Conservation (phyloP, 2,797 vertebrate genomes). For the Uromys caudimaculatus region DNA sequence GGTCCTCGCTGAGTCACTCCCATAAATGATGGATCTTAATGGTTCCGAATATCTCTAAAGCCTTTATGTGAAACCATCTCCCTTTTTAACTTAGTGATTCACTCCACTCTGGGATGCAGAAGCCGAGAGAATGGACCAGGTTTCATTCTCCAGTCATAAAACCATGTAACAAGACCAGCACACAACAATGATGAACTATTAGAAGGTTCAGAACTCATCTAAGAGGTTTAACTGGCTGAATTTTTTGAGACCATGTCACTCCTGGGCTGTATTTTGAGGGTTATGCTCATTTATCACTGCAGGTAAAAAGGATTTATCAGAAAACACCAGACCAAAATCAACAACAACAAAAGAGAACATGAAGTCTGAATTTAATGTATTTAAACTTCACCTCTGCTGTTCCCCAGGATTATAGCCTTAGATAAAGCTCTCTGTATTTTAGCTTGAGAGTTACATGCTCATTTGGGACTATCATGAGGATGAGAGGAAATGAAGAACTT, state of each 20-base stretch:
- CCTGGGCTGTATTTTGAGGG: background rate
- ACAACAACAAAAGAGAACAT: background rate
- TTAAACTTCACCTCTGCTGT: background rate
- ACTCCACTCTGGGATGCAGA: background rate
- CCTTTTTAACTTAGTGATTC: slow-evolving; percentile 70
- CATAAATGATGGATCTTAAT: slow-evolving; percentile 77
- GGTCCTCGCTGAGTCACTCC: slow-evolving; percentile 77
- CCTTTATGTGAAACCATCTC: slow-evolving; percentile 55
- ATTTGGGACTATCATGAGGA: background rate
- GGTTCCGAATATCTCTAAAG: slow-evolving; percentile 62
- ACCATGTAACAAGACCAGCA: slow-evolving; percentile 39
- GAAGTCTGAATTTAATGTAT: background rate
- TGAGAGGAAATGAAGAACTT: background rate
- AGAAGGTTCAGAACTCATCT: slow-evolving; percentile 11
- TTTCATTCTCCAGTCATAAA: slow-evolving; percentile 64
- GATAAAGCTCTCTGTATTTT: background rate
- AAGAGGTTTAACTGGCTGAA: background rate
- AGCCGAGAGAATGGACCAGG: background rate
- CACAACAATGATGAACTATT: background rate
- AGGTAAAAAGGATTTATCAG: background rate
- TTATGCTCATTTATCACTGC: background rate
- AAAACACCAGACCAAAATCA: background rate
- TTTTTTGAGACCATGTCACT: background rate
- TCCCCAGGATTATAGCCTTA: background rate
- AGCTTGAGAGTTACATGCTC: background rate